A percentile compares a stretch with the other conserved stretches of the same genome.
Evolutionary conservation across 2,113 vertebrate species (phyloP).

Genomic region (Heteronetta atricapilla): DNA sequence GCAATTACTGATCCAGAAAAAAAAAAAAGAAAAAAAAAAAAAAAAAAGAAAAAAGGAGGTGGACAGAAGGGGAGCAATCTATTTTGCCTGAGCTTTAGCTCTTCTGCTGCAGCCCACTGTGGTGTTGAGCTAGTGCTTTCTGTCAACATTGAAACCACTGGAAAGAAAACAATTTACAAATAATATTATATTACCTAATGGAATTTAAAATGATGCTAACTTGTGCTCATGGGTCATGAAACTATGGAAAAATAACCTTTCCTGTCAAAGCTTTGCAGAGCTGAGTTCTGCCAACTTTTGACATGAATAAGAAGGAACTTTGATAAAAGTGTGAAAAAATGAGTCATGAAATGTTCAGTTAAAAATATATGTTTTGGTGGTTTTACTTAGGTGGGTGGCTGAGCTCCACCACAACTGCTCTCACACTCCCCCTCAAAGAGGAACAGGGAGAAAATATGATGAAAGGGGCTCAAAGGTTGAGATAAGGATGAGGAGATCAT

Average conservation of each 20-base stretch:
- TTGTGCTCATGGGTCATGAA: neutral
- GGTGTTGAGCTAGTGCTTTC: neutral
- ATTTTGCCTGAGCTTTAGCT: neutral
- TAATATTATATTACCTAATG: neutral
- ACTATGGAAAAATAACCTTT: neutral
- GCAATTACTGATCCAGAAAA: rapidly evolving
- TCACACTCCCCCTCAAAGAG: no score
- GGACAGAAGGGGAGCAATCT: neutral
- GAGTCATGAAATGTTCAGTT: neutral
- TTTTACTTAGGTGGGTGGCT: no score
- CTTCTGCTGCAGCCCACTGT: neutral
- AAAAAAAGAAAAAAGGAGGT: rapidly evolving
- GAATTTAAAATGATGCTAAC: neutral
- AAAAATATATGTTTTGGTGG: neutral
- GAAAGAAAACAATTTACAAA: neutral
- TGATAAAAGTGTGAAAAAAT: neutral
- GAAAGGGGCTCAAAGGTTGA: no score
- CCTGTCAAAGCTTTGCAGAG: neutral
- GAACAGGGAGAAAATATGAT: no score
- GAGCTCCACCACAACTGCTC: no score
- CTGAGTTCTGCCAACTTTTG: neutral
- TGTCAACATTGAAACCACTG: neutral
- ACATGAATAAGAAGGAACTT: neutral
- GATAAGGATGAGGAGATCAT: no score
- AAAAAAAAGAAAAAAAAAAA: no score